Evolutionary conservation across 2,797 vertebrate species (phyloP).

Genomic region (Xiphophorus birchmanni): DNA sequence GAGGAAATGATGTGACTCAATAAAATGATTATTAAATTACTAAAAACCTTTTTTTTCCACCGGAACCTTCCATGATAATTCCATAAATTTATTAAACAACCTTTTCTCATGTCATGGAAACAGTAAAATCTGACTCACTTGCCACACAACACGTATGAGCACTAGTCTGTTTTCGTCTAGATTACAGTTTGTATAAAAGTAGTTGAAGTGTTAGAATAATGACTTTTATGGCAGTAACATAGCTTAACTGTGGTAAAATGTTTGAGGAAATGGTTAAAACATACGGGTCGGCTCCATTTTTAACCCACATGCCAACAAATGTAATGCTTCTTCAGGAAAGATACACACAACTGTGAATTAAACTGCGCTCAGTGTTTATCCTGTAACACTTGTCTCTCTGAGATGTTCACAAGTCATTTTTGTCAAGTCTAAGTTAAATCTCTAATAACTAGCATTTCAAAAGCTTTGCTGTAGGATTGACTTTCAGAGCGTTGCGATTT

Average conservation of each 20-base stretch:
- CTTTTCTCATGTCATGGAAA: neutral
- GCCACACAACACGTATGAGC: neutral
- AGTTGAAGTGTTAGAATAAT: neutral
- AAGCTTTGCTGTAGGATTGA: neutral
- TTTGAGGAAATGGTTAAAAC: neutral
- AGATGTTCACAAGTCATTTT: neutral
- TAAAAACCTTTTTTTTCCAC: neutral
- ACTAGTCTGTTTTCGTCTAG: neutral
- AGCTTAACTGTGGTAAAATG: neutral
- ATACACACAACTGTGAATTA: neutral
- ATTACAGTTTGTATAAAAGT: neutral
- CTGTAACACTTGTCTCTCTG: neutral
- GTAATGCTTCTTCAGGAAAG: too few species aligned
- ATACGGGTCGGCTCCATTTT: neutral
- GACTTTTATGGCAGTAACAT: neutral
- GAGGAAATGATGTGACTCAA: neutral
- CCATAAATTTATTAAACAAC: neutral
- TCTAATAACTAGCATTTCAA: neutral
- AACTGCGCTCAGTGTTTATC: neutral
- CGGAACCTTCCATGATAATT: neutral
- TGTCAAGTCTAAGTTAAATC: neutral
- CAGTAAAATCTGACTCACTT: neutral
- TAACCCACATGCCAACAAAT: neutral
- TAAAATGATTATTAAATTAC: neutral
- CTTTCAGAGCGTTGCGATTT: neutral